Evolutionary conservation across 2,797 vertebrate genomes (phyloP).

Genomic region (Hemitrygon akajei): DNA sequence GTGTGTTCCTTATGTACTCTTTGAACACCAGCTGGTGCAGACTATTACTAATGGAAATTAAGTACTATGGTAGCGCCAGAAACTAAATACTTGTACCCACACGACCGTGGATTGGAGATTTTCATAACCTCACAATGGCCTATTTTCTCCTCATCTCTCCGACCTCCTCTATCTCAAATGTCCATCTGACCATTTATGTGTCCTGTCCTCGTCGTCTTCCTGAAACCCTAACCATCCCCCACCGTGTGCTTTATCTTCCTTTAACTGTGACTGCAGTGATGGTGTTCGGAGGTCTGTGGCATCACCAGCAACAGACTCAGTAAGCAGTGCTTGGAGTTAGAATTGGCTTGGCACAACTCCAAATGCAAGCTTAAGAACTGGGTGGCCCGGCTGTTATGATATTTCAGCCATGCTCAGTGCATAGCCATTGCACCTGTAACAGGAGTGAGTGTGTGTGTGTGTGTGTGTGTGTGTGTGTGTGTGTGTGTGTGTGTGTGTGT

Average conservation of each 20-base stretch:
- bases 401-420: neutral
- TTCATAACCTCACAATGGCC: neutral
- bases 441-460: too few relatives aligned
- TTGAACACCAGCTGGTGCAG: neutral
- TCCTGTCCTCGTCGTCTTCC: neutral
- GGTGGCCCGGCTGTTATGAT: neutral
- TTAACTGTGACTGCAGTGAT: neutral
- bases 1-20: neutral
- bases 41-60: neutral
- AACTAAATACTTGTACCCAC: too few relatives aligned
- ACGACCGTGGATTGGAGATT: neutral
- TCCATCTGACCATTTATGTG: neutral
- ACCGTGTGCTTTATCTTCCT: neutral
- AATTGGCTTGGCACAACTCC: neutral
- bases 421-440: neutral
- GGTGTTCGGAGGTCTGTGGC: neutral
- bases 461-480: too few relatives aligned
- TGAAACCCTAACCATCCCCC: neutral
- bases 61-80: neutral
- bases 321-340: neutral
- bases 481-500: too few relatives aligned
- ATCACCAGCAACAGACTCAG: neutral
- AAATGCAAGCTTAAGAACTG: neutral
- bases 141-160: neutral
- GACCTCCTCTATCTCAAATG: neutral